Conservation (phyloP, 1,140 invertebrate genomes). For the Steinernema khuongi region DNA sequence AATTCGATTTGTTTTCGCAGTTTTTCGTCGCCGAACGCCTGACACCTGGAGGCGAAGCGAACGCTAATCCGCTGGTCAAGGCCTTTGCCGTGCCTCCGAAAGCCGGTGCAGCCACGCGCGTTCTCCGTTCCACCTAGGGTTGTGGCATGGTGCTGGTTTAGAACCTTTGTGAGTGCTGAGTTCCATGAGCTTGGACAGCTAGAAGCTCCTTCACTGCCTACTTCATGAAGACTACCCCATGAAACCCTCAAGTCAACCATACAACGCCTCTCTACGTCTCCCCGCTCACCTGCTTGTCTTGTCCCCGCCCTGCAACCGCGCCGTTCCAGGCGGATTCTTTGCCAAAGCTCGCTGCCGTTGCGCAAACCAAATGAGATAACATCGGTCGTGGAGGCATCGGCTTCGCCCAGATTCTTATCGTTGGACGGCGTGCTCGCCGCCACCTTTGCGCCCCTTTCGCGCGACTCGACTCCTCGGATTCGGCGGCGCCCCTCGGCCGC, state of each 20-base stretch:
- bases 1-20: slow-evolving; percentile 11
- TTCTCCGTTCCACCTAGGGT: background rate
- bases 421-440: background rate
- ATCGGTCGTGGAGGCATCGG: slow-evolving; percentile 14
- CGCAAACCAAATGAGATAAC: background rate
- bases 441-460: slow-evolving; percentile 9
- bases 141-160: too few species aligned
- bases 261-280: too few species aligned
- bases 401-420: slow-evolving; percentile 9
- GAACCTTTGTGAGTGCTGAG: too few species aligned
- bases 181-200: too few species aligned
- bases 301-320: too few species aligned
- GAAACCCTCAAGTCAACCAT: too few species aligned
- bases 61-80: slow-evolving; percentile 5
- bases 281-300: too few species aligned
- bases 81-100: background rate
- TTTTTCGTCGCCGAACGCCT: background rate
- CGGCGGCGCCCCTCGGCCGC: background rate
- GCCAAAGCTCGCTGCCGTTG: too few species aligned
- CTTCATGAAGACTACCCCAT: too few species aligned
- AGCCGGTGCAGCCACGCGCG: background rate
- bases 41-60: slow-evolving; percentile 6
- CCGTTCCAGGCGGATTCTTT: too few species aligned
- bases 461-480: background rate
- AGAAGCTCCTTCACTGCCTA: too few species aligned